Evolutionary conservation across 30 jellyfish, hydroid and myxozoan genomes (phyloP).

Genomic region (Nemopilema nomurai): DNA sequence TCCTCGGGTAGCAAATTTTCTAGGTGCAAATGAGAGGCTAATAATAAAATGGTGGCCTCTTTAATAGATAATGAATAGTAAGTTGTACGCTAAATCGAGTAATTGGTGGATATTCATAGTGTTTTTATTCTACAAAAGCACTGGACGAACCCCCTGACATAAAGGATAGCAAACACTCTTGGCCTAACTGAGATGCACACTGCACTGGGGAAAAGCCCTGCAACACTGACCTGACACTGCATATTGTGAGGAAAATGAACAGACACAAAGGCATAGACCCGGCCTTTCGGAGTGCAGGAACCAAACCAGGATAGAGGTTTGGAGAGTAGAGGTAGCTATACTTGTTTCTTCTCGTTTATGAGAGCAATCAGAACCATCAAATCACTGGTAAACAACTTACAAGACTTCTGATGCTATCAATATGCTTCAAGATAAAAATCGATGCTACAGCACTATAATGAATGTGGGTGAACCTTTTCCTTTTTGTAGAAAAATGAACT

Average conservation of each 20-base stretch:
- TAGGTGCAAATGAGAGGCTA: not conserved
- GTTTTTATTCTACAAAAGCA: no score
- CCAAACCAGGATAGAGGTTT: slow-evolving; percentile 86
- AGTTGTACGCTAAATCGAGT: not conserved
- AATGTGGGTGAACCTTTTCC: no score
- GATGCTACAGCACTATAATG: no score
- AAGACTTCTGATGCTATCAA: not conserved
- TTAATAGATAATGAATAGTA: not conserved
- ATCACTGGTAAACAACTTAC: not conserved
- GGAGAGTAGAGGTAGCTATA: slow-evolving; percentile 87
- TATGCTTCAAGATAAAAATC: no score
- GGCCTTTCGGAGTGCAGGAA: slow-evolving; percentile 83
- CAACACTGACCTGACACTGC: not conserved
- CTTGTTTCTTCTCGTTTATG: not conserved
- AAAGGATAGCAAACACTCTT: not conserved
- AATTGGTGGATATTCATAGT: not conserved
- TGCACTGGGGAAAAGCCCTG: not conserved
- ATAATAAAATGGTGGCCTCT: not conserved
- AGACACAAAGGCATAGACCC: slow-evolving; percentile 64
- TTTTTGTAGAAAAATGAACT: no score
- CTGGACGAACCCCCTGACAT: not conserved
- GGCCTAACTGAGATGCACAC: not conserved
- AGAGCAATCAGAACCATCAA: not conserved
- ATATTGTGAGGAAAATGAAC: slow-evolving; percentile 17
- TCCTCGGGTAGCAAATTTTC: no score